A percentile compares a stretch with the other conserved stretches of the same genome.
Conservation (phyloP, 2,797 vertebrate species). For the Remorina albescens region DNA sequence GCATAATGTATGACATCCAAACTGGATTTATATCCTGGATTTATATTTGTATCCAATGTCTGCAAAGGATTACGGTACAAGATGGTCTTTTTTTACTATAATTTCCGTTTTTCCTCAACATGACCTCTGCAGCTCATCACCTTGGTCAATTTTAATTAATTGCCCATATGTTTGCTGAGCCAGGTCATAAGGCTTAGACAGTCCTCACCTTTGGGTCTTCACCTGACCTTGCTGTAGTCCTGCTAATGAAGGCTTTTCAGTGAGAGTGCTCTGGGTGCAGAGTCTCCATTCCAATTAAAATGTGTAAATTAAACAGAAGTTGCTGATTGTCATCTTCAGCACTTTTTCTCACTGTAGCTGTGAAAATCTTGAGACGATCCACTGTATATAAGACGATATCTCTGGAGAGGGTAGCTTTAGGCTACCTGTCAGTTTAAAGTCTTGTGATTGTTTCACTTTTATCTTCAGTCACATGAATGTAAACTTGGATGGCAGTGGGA, state of each 20-base stretch:
- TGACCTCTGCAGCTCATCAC: constrained; percentile 63
- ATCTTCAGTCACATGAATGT: constrained; percentile 17
- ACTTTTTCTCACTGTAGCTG: constrained; percentile 22
- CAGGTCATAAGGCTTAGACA: constrained; percentile 64
- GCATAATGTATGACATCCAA: constrained; percentile 52
- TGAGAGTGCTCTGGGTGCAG: constrained; percentile 65
- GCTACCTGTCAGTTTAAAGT: neutral
- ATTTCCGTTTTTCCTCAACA: constrained; percentile 71
- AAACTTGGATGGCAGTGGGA: constrained; percentile 29
- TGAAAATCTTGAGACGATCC: constrained; percentile 28
- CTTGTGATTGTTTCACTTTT: constrained; percentile 5
- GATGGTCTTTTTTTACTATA: constrained; percentile 41
- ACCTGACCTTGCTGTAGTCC: constrained; percentile 61
- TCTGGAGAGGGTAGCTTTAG: neutral
- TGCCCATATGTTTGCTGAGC: constrained; percentile 76
- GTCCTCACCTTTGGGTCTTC: constrained; percentile 70
- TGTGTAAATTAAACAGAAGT: constrained; percentile 80
- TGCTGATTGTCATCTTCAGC: constrained; percentile 69
- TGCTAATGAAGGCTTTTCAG: constrained; percentile 82
- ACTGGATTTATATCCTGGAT: constrained; percentile 22
- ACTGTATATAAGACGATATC: neutral
- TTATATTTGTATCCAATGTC: constrained; percentile 30
- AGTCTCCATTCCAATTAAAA: constrained; percentile 84
- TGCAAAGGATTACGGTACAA: constrained; percentile 39
- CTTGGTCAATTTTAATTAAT: constrained; percentile 81